These are phyloP conservation scores for Orthosia gracilis DNA, from an alignment of 2,888 invertebrate species.

Conservation along the genomic window DNA sequence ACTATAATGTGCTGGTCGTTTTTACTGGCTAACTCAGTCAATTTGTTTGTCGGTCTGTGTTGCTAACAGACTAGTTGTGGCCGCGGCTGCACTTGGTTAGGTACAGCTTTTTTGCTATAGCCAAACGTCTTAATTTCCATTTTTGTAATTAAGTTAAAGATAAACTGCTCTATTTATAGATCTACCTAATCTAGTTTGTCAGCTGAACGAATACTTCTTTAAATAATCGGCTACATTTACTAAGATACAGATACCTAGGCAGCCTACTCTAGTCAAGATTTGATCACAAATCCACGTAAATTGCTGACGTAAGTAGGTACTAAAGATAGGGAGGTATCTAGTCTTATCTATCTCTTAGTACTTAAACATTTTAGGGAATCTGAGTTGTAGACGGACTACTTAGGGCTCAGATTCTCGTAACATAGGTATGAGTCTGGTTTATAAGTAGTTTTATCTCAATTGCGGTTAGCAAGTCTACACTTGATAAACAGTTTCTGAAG, in stretches of 20 bases:
- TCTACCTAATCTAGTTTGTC: neutral
- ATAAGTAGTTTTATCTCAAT: neutral
- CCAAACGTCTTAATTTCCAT: neutral
- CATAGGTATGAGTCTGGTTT: neutral
- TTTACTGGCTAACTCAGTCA: neutral
- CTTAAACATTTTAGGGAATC: neutral
- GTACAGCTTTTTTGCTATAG: neutral
- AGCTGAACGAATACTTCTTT: neutral
- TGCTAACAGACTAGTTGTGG: neutral
- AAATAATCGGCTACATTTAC: neutral
- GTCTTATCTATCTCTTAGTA: neutral
- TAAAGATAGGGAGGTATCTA: neutral
- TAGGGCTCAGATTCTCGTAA: neutral
- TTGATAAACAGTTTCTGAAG: neutral
- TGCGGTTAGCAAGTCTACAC: neutral
- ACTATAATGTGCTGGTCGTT: neutral
- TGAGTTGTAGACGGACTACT: neutral
- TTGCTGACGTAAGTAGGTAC: neutral
- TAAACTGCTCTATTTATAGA: neutral
- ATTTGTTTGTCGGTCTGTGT: neutral
- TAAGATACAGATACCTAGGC: too few relatives aligned
- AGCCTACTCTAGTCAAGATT: neutral
- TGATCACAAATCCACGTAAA: constrained; percentile 7
- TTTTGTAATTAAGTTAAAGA: neutral
- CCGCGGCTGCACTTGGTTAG: neutral